These are phyloP conservation scores for Lytechinus variegatus DNA, from an alignment of 35 echinoderm and acorn worm genomes.

Conservation along the genomic window DNA sequence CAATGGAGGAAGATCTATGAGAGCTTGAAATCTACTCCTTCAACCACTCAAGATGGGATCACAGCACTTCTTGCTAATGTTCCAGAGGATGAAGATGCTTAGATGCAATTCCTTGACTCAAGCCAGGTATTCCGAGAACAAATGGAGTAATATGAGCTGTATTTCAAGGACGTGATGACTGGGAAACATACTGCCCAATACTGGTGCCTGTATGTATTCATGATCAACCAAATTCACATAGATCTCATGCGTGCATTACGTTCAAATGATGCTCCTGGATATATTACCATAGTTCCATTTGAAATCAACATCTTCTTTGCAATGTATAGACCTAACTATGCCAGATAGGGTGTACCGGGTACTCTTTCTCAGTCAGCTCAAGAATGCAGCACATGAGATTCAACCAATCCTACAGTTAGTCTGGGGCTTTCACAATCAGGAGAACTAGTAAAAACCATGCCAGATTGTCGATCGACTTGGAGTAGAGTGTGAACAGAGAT, in stretches of 20 bases:
- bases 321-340: slow-evolving; percentile 84
- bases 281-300: slow-evolving; percentile 56
- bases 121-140: slow-evolving; percentile 56
- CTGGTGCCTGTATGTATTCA: slow-evolving; percentile 69
- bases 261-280: slow-evolving; percentile 55
- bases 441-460: slow-evolving; percentile 54
- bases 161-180: slow-evolving; percentile 61
- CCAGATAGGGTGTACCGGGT: slow-evolving; percentile 74
- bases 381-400: slow-evolving; percentile 45
- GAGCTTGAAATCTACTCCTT: slow-evolving; percentile 34
- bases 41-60: slow-evolving; percentile 61
- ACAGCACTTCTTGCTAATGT: slow-evolving; percentile 46
- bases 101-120: slow-evolving; percentile 56
- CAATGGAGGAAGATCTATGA: slow-evolving; percentile 68
- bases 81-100: slow-evolving; percentile 48
- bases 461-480: slow-evolving; percentile 66
- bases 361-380: slow-evolving; percentile 70
- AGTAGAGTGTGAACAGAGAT: slow-evolving; percentile 79
- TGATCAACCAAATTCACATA: slow-evolving; percentile 68
- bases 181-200: slow-evolving; percentile 61
- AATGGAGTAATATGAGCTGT: slow-evolving; percentile 63
- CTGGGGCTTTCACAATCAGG: slow-evolving; percentile 67
- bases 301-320: slow-evolving; percentile 71
- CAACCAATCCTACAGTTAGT: slow-evolving; percentile 39
- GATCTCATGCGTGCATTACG: slow-evolving; percentile 54